Conservation (phyloP, 2,113 vertebrate species). For the Pontoporia blainvillei region DNA sequence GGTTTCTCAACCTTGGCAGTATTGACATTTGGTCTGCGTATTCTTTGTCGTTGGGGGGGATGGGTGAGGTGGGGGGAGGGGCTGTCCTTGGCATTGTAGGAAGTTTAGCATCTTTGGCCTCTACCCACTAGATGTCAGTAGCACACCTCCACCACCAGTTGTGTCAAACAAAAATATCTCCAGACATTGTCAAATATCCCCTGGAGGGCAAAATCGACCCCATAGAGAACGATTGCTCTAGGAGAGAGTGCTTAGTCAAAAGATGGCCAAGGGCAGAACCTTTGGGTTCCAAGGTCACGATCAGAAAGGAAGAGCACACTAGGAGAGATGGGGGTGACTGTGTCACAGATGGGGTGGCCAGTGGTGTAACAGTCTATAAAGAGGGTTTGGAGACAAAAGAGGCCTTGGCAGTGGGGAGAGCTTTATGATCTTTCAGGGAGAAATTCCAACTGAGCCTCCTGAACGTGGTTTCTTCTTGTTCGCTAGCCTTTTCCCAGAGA, state of each 20-base stretch:
- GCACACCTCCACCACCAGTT: neutral
- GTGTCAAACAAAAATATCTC: neutral
- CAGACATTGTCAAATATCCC: neutral
- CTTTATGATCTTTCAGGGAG: neutral
- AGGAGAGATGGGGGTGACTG: neutral
- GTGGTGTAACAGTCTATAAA: neutral
- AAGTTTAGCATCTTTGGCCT: neutral
- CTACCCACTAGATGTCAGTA: neutral
- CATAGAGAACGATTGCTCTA: neutral
- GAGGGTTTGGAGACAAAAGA: neutral
- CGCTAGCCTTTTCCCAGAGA: neutral
- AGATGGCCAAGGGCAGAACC: neutral
- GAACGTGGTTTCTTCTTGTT: neutral
- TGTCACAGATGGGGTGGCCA: neutral
- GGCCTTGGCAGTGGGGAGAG: neutral
- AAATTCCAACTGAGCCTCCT: neutral
- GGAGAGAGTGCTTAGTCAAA: neutral
- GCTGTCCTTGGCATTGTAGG: neutral
- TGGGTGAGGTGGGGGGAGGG: too few species aligned
- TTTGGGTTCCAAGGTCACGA: neutral
- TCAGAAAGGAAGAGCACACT: neutral
- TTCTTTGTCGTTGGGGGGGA: neutral
- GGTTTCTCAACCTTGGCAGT: neutral
- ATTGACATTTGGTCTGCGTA: neutral
- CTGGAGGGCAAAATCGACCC: neutral